Evolutionary conservation across 2,888 invertebrate genomes (phyloP).

Genomic region (Diarsia brunnea): DNA sequence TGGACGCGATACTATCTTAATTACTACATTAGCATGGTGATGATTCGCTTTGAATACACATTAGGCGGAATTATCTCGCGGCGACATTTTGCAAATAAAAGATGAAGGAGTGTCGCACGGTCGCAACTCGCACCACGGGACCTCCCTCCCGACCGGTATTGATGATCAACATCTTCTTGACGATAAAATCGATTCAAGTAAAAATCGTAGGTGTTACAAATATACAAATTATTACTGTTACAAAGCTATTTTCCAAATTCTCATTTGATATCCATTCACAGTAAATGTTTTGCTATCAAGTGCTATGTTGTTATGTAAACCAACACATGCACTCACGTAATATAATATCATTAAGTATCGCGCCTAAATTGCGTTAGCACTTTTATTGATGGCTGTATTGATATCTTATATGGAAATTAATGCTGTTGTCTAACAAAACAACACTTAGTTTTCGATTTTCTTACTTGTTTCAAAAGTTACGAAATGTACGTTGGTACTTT

Average conservation of each 20-base stretch:
- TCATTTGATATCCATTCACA: slow-evolving; percentile 56
- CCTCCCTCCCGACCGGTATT: slow-evolving; percentile 55
- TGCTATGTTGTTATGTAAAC: slow-evolving; percentile 61
- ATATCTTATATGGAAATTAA: slow-evolving; percentile 64
- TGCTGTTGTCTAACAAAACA: slow-evolving; percentile 61
- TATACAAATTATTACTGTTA: slow-evolving; percentile 38
- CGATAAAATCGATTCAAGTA: slow-evolving; percentile 32
- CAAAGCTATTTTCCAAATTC: slow-evolving; percentile 52
- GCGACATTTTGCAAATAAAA: slow-evolving; percentile 73
- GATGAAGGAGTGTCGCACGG: slow-evolving; percentile 41
- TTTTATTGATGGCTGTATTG: slow-evolving; percentile 65
- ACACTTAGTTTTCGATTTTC: slow-evolving; percentile 77
- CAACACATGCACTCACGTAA: slow-evolving; percentile 53
- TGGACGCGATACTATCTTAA: slow-evolving; percentile 78
- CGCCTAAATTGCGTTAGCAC: slow-evolving; percentile 60
- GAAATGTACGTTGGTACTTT: slow-evolving; percentile 84
- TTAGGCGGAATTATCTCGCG: slow-evolving; percentile 70
- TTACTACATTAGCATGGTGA: slow-evolving; percentile 83
- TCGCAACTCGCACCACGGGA: slow-evolving; percentile 28
- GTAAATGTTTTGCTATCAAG: slow-evolving; percentile 53
- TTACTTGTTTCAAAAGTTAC: slow-evolving; percentile 84
- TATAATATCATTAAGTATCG: slow-evolving; percentile 57
- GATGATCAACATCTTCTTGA: slow-evolving; percentile 44
- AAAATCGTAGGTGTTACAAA: slow-evolving; percentile 47
- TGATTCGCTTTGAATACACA: slow-evolving; percentile 79